These are phyloP conservation scores for Sebastes vulpes DNA, from an alignment of 2,797 vertebrate genomes.

Conservation along the genomic window DNA sequence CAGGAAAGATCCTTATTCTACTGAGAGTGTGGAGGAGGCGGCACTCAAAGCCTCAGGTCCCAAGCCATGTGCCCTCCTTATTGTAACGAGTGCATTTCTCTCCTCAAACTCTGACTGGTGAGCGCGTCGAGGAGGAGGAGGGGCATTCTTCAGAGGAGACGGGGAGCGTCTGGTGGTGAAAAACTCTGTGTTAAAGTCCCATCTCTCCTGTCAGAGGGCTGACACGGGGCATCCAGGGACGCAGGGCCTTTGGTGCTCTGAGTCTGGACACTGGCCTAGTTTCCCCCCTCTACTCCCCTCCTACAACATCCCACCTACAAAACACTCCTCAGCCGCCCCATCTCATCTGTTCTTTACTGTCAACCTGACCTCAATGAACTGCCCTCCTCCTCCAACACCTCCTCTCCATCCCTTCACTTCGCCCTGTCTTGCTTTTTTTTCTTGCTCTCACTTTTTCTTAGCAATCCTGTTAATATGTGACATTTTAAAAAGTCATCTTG, in stretches of 20 bases:
- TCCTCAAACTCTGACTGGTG: constrained; percentile 85
- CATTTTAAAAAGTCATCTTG: neutral
- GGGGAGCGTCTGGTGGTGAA: constrained; percentile 75
- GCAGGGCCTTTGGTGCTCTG: constrained; percentile 79
- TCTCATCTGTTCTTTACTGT: constrained; percentile 84
- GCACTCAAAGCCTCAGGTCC: constrained; percentile 84
- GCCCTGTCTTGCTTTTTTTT: constrained; percentile 5
- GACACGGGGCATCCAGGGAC: constrained; percentile 84
- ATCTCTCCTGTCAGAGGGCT: constrained; percentile 87
- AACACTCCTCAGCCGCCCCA: constrained; percentile 74
- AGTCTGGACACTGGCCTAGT: constrained; percentile 88
- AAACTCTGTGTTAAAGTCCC: constrained; percentile 85
- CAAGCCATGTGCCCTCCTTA: constrained; percentile 88
- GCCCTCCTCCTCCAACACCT: constrained; percentile 46
- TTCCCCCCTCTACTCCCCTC: constrained; percentile 49
- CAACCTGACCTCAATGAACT: constrained; percentile 80
- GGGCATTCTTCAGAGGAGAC: constrained; percentile 84
- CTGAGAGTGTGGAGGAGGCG: constrained; percentile 73
- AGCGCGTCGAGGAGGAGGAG: constrained; percentile 62
- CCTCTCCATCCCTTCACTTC: constrained; percentile 6
- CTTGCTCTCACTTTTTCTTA: neutral
- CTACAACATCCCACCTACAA: constrained; percentile 77
- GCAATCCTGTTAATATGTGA: neutral
- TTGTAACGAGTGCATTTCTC: constrained; percentile 87
- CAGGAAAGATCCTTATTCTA: constrained; percentile 76